Conservation (phyloP, 2,888 invertebrate species). For the Bhutanitis thaidina region DNA sequence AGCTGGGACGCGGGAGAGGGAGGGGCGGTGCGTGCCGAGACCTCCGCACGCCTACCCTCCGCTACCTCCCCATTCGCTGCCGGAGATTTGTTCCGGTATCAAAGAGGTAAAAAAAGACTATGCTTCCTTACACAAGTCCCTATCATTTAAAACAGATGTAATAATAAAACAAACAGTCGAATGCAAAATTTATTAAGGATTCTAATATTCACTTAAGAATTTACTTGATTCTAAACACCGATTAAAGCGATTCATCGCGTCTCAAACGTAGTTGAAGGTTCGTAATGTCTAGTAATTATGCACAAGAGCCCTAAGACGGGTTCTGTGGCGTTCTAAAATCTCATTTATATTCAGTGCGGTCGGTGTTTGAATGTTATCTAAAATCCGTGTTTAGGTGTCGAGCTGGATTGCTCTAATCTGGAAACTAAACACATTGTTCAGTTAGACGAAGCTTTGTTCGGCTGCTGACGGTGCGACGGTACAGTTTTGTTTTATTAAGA, state of each 20-base stretch:
- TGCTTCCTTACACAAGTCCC: constrained; percentile 1
- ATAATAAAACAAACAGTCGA: constrained; percentile 21
- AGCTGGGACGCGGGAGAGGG: constrained; percentile 71
- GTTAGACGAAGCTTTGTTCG: constrained; percentile 68
- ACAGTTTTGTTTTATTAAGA: too few species aligned
- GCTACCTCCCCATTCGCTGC: constrained; percentile 22
- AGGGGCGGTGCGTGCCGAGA: constrained; percentile 59
- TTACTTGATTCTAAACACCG: constrained; percentile 42
- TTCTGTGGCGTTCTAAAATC: constrained; percentile 66
- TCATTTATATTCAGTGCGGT: constrained; percentile 78
- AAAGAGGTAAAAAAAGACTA: constrained; percentile 17
- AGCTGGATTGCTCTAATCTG: constrained; percentile 74
- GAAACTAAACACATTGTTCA: constrained; percentile 78
- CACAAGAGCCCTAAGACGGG: constrained; percentile 66
- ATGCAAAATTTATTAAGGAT: constrained; percentile 5
- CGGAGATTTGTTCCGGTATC: constrained; percentile 24
- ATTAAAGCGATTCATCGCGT: constrained; percentile 57
- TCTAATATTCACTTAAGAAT: constrained; percentile 23
- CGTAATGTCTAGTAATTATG: constrained; percentile 59
- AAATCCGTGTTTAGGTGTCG: constrained; percentile 80
- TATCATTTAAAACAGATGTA: constrained; percentile 7
- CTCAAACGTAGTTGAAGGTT: constrained; percentile 51
- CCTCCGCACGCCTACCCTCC: constrained; percentile 55
- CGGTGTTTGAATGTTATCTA: constrained; percentile 78
- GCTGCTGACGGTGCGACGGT: constrained; percentile 35